phyloP scores from a whole-genome alignment of 2,797 vertebrate species.

The Danio albolineatus region DNA sequence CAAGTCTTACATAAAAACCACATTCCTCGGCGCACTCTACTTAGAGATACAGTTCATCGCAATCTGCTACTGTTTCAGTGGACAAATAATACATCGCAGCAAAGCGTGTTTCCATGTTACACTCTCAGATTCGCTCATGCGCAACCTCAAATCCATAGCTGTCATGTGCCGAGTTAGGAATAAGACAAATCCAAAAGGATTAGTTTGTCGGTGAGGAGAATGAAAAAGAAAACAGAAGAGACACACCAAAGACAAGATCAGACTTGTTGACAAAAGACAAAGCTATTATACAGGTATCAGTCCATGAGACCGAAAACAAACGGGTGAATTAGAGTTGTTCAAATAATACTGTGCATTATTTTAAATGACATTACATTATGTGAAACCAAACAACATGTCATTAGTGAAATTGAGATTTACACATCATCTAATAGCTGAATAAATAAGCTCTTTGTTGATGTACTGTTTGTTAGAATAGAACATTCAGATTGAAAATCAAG shows the following conservation, averaged over 20 bases:
- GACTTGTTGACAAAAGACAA: slow-evolving; percentile 26
- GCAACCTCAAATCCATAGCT: slow-evolving; percentile 21
- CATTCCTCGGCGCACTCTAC: slow-evolving; percentile 11
- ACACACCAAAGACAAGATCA: slow-evolving; percentile 13
- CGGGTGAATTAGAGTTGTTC: not conserved
- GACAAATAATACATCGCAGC: slow-evolving; percentile 19
- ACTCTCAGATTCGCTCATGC: slow-evolving; percentile 28
- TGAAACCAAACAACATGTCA: too few species aligned
- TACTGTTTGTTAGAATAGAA: too few species aligned
- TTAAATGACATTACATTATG: too few species aligned
- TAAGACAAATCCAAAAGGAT: slow-evolving; percentile 27
- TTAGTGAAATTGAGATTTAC: too few species aligned
- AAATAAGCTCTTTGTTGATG: too few species aligned
- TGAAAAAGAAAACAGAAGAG: not conserved
- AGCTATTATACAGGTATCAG: not conserved
- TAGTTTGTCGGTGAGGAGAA: not conserved
- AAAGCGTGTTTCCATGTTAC: slow-evolving; percentile 32
- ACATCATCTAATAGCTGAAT: too few species aligned
- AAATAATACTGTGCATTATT: not conserved
- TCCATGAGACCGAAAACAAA: not conserved
- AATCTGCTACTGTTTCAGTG: slow-evolving; percentile 5
- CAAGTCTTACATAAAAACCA: slow-evolving; percentile 22
- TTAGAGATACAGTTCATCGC: not conserved
- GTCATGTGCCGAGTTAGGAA: slow-evolving; percentile 30
- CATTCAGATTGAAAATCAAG: too few species aligned